Conservation (phyloP, 2,113 vertebrate genomes). For the Gasterosteus nipponicus region DNA sequence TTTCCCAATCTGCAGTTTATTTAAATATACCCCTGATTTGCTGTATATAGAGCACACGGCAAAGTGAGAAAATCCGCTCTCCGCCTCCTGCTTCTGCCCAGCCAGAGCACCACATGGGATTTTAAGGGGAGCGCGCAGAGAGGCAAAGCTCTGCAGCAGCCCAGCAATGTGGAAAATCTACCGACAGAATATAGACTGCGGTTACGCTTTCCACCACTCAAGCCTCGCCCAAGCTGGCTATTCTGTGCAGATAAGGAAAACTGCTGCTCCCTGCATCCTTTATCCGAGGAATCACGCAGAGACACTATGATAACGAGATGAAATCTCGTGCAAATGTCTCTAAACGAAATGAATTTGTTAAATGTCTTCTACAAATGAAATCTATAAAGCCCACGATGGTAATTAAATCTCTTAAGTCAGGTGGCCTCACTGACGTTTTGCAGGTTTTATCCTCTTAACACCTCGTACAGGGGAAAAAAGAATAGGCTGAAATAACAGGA, state of each 20-base stretch:
- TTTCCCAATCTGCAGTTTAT: background rate
- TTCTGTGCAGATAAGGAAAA: slow-evolving; percentile 53
- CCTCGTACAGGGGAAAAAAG: slow-evolving; percentile 57
- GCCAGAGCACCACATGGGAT: slow-evolving; percentile 51
- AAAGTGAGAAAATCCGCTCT: slow-evolving; percentile 54
- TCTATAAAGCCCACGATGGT: slow-evolving; percentile 6
- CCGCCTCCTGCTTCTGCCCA: slow-evolving; percentile 30
- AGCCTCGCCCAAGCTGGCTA: slow-evolving; percentile 41
- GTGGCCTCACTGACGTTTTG: slow-evolving; percentile 12
- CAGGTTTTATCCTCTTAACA: slow-evolving; percentile 43
- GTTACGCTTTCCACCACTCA: slow-evolving; percentile 35
- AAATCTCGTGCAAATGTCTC: slow-evolving; percentile 12
- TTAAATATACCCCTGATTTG: slow-evolving; percentile 10
- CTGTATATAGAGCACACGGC: slow-evolving; percentile 37
- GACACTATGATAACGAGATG: slow-evolving; percentile 27
- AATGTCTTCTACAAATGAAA: slow-evolving; percentile 3
- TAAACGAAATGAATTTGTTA: slow-evolving; percentile 42
- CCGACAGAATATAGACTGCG: slow-evolving; percentile 39
- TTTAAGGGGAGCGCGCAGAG: slow-evolving; percentile 43
- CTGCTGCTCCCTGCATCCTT: slow-evolving; percentile 34
- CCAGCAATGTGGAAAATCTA: slow-evolving; percentile 49
- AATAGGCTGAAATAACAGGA: slow-evolving; percentile 57
- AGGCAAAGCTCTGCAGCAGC: slow-evolving; percentile 46
- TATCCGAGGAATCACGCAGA: slow-evolving; percentile 27
- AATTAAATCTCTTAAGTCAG: slow-evolving; percentile 25